Percentiles rank a stretch among this genome's conserved stretches.
Conservation (phyloP, 1,140 invertebrate genomes). For the Vollenhovia emeryi region DNA sequence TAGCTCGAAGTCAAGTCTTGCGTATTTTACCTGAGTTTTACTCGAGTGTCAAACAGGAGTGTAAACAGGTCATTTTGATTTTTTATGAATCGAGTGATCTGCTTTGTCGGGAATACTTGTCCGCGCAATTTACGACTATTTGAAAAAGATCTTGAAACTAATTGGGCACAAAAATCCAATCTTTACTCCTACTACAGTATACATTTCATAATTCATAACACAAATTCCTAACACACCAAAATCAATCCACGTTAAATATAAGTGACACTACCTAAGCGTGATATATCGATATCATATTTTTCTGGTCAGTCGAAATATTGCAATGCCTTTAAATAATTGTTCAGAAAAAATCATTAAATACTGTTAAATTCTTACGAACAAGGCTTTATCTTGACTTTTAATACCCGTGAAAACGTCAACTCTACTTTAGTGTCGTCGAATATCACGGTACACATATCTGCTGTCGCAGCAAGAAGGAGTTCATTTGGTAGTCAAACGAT, state of each 20-base stretch:
- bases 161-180: background rate
- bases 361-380: background rate
- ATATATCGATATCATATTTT: background rate
- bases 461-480: constrained; percentile 40
- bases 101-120: too few species aligned
- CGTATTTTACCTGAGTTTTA: too few species aligned
- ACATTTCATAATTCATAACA: background rate
- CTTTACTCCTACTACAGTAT: background rate
- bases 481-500: constrained; percentile 60
- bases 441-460: constrained; percentile 34
- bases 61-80: too few species aligned
- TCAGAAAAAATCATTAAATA: background rate
- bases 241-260: background rate
- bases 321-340: background rate
- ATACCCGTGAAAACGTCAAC: background rate
- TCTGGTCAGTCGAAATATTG: background rate
- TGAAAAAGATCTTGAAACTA: too few species aligned
- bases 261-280: too few species aligned
- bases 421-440: background rate
- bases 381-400: background rate
- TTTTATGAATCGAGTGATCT: too few species aligned
- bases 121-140: too few species aligned
- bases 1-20: too few species aligned
- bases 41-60: too few species aligned
- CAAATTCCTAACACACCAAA: too few species aligned